Conservation (phyloP, 2,113 vertebrate genomes). For the Rhinichthys klamathensis region DNA sequence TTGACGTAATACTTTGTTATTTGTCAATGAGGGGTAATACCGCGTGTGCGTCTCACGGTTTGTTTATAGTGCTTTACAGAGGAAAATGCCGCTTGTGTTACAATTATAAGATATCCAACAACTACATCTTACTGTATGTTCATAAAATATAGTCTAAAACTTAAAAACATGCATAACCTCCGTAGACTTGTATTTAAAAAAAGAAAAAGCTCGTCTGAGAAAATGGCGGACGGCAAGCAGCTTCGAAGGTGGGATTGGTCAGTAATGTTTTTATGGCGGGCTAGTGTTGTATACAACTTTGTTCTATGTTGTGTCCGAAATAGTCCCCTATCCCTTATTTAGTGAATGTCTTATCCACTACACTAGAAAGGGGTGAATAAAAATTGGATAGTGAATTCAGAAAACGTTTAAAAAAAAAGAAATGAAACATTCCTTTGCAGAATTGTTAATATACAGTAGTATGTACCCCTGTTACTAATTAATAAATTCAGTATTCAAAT, state of each 20-base stretch:
- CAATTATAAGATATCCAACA: not conserved
- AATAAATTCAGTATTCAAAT: too few species aligned
- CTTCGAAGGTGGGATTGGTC: not conserved
- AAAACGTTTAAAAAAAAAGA: not conserved
- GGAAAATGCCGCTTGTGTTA: not conserved
- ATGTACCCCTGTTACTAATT: too few species aligned
- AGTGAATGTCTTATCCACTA: not conserved
- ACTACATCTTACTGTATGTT: not conserved
- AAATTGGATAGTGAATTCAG: not conserved
- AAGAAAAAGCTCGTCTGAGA: not conserved
- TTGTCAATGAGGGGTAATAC: not conserved
- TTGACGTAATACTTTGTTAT: not conserved
- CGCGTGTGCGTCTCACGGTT: not conserved
- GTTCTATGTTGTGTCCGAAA: not conserved
- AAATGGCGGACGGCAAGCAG: slow-evolving; percentile 23
- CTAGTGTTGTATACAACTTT: not conserved
- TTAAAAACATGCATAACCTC: not conserved
- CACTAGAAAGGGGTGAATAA: not conserved
- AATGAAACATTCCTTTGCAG: too few species aligned
- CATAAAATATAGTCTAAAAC: not conserved
- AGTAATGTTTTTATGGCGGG: not conserved
- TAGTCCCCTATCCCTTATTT: not conserved
- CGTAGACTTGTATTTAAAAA: not conserved
- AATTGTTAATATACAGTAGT: too few species aligned
- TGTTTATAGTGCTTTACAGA: not conserved